Evolutionary conservation across 1,140 invertebrate species (phyloP).

Genomic region (Drosophila virilis): DNA sequence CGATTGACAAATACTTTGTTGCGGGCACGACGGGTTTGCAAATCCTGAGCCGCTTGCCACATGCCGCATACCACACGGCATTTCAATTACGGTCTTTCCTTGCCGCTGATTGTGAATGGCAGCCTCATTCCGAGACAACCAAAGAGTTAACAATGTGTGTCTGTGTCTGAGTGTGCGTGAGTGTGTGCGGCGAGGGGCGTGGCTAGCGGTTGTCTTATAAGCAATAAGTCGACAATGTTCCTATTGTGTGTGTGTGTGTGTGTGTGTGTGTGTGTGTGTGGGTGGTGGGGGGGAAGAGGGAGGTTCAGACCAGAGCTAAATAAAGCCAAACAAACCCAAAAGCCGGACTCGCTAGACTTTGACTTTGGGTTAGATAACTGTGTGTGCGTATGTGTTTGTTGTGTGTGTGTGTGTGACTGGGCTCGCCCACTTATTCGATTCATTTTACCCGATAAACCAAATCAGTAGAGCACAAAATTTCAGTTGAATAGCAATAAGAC

Average conservation of each 20-base stretch:
- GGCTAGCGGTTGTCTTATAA: slow-evolving; percentile 9
- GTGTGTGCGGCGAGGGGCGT: background rate
- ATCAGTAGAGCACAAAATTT: slow-evolving; percentile 12
- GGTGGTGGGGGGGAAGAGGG: background rate
- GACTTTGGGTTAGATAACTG: slow-evolving; percentile 38
- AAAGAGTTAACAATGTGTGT: slow-evolving; percentile 1
- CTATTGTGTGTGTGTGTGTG: too few relatives aligned
- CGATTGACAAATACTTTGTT: slow-evolving; percentile 22
- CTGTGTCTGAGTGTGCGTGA: background rate
- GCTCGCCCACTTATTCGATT: background rate
- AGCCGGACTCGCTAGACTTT: slow-evolving; percentile 24
- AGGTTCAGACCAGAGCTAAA: background rate
- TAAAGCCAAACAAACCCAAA: slow-evolving; percentile 31
- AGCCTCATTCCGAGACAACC: slow-evolving; percentile 5
- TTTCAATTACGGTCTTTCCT: slow-evolving; percentile 32
- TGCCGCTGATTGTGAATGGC: slow-evolving; percentile 33
- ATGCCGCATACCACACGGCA: slow-evolving; percentile 22
- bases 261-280: too few relatives aligned
- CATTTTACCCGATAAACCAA: slow-evolving; percentile 10
- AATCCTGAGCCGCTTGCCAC: slow-evolving; percentile 32
- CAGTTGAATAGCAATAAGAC: slow-evolving; percentile 12
- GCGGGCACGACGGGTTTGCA: slow-evolving; percentile 41
- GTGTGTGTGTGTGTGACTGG: background rate
- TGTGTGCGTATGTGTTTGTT: background rate
- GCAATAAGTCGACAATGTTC: slow-evolving; percentile 21